Base-by-base conservation (phyloP, 1,140 invertebrate species). In the Charaxes varanes region DNA sequence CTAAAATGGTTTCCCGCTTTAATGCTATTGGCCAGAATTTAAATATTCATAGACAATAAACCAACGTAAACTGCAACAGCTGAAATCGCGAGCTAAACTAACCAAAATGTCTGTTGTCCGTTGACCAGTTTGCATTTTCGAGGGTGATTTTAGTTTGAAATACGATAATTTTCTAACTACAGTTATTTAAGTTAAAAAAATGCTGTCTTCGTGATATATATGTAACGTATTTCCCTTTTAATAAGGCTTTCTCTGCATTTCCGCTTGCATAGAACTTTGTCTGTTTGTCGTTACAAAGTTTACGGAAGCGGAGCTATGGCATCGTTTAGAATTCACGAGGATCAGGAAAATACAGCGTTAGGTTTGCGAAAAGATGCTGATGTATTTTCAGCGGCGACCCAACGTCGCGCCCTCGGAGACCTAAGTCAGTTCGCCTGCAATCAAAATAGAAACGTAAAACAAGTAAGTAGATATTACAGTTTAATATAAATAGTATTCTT, bases 241-340 rank as follows among this genome's bases (percentile, higher is more conserved):
- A 34, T 41, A 44, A 53, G 46, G 44, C 45, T 56, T 63, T 50
- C 46, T 42, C 48, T 59, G 51, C 56, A 45, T 52, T 60, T 31
- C 43, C 43, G 44, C 41, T 45, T 35, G 38, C 53, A 45, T 57
- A 53, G 37, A 40, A 36, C 34, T 42, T 43, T 36, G 49, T 57
- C 41, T 35, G 62, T 41, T 42, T 48, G 50, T 60, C 53, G 52
- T 55, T 64, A 31, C 28, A 68, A 45, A 71, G 68, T 72, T 68
- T 70, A 70, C 62, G 62, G 60, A 77, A 69, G 54, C 58, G 49
- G 49, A 36, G 54, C 65, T 72, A 90, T 90, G 88, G 88, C 88
- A 68, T 86, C 88, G 57, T 87, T 90, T 62, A 82, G 86, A 68
- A 87, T 90, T 53, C 87, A 88, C 67, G 87, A 90, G 52, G 89